These are phyloP conservation scores for Pteropus rufus DNA, from an alignment of 2,797 vertebrate genomes.

Conservation along the genomic window DNA sequence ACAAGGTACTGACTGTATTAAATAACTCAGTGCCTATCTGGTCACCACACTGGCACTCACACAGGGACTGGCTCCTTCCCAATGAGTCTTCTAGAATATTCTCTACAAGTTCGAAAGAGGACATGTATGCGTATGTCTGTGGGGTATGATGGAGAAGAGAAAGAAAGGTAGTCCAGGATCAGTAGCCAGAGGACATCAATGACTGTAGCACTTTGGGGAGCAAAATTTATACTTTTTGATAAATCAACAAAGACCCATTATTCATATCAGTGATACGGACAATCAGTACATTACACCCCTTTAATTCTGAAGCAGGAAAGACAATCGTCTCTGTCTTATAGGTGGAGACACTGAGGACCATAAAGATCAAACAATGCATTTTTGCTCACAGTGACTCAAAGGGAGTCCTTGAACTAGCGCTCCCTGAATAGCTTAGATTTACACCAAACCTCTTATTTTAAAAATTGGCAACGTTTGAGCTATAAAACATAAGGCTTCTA, in stretches of 20 bases:
- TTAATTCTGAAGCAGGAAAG: background rate
- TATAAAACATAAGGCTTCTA: conserved; percentile 61
- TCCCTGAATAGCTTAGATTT: conserved; percentile 42
- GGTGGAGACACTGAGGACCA: background rate
- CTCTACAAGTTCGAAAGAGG: background rate
- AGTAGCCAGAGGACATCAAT: background rate
- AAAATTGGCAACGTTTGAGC: conserved; percentile 40
- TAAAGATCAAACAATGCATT: background rate
- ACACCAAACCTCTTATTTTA: conserved; percentile 50
- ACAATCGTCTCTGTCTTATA: background rate
- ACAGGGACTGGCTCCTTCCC: background rate
- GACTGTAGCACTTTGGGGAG: background rate
- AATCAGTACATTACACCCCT: background rate
- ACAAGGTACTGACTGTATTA: background rate
- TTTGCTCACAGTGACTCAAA: background rate
- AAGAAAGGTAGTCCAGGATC: background rate
- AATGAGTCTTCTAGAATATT: background rate
- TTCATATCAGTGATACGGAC: background rate
- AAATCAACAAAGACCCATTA: background rate
- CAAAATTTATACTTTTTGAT: background rate
- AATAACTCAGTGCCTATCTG: background rate
- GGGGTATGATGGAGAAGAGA: background rate
- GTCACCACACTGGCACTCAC: background rate
- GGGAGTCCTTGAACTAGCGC: background rate
- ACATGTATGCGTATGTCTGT: background rate